Evolutionary conservation across 1,140 invertebrate species (phyloP).

Genomic region (Luehdorfia chinensis): DNA sequence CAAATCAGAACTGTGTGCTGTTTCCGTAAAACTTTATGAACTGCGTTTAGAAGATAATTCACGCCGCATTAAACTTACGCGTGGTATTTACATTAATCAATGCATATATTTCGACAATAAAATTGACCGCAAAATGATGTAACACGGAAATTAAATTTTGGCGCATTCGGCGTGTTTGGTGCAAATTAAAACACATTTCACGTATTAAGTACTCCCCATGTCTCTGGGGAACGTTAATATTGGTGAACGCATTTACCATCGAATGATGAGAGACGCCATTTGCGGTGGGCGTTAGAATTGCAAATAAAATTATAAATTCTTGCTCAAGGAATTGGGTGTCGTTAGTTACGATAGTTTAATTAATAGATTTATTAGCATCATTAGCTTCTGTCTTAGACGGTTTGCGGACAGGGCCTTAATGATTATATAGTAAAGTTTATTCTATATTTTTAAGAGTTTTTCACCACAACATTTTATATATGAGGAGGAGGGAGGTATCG

Average conservation of each 20-base stretch:
- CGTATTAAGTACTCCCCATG: conserved; percentile 21
- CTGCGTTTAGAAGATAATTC: too few relatives aligned
- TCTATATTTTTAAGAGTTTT: too few relatives aligned
- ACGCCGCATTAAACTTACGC: too few relatives aligned
- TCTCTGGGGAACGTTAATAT: conserved; percentile 31
- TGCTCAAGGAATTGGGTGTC: conserved; percentile 1
- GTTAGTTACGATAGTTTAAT: neutral
- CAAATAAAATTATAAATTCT: conserved; percentile 19
- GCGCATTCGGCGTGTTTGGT: conserved; percentile 18
- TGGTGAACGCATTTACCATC: conserved; percentile 17
- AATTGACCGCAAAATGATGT: conserved; percentile 34
- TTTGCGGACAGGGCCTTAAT: neutral
- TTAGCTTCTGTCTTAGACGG: neutral
- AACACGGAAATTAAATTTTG: conserved; percentile 41
- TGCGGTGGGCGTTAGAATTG: conserved; percentile 20
- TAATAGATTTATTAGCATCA: conserved; percentile 11
- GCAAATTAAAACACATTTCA: conserved; percentile 29
- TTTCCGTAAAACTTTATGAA: too few relatives aligned
- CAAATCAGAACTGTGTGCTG: too few relatives aligned
- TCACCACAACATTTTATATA: too few relatives aligned
- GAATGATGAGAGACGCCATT: conserved; percentile 27
- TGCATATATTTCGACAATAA: conserved; percentile 33
- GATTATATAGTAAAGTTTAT: too few relatives aligned
- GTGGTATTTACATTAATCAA: conserved; percentile 27
- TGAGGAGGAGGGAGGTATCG: too few relatives aligned